These are phyloP conservation scores for Xiphophorus maculatus DNA, from an alignment of 2,113 vertebrate genomes.

Conservation along the genomic window DNA sequence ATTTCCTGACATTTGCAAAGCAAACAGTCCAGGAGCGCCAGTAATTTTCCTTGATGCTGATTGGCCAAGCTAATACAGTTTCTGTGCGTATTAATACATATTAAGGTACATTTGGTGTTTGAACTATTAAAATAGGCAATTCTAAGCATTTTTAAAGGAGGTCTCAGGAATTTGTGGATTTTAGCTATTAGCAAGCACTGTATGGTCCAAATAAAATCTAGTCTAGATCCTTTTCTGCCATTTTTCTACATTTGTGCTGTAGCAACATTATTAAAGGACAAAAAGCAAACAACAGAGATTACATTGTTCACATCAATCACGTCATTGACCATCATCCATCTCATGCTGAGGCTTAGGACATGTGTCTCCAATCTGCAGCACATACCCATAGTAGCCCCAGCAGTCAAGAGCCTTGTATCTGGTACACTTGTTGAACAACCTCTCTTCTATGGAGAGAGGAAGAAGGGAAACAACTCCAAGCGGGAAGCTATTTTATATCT, in stretches of 20 bases:
- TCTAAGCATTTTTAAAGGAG: no score
- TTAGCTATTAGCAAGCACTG: background rate
- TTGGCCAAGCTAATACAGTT: no score
- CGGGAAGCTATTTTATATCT: conserved; percentile 69
- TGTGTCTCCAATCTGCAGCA: conserved; percentile 30
- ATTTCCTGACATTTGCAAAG: no score
- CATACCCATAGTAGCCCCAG: conserved; percentile 46
- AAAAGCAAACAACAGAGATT: conserved; percentile 39
- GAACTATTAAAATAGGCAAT: no score
- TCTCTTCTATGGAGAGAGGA: conserved; percentile 16
- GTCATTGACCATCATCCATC: conserved; percentile 56
- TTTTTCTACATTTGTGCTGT: conserved; percentile 41
- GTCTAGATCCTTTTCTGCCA: conserved; percentile 20
- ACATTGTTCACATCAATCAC: conserved; percentile 54
- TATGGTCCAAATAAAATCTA: conserved; percentile 8
- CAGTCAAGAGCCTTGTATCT: conserved; percentile 39
- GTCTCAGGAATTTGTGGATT: no score
- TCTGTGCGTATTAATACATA: no score
- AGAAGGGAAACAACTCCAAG: conserved; percentile 59
- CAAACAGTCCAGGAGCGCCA: no score
- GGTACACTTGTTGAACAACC: conserved; percentile 38
- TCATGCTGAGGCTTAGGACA: conserved; percentile 10
- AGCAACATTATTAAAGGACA: conserved; percentile 59
- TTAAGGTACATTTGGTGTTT: no score
- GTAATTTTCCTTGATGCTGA: no score